Conservation (phyloP, 2,113 vertebrate species). For the Malurus alboscapulatus region DNA sequence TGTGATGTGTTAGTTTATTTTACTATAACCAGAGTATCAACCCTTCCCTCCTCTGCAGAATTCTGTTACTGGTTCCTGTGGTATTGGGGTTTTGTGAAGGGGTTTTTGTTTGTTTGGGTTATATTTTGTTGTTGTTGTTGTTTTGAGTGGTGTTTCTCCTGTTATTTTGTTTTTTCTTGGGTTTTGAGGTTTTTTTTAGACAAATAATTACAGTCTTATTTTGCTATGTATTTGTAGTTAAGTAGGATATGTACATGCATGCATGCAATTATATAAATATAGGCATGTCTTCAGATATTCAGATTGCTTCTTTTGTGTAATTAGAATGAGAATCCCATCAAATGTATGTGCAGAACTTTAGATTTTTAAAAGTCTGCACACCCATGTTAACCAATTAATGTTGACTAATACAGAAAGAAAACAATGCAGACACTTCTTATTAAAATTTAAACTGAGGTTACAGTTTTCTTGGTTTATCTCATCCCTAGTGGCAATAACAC, state of each 20-base stretch:
- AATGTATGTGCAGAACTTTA: not conserved
- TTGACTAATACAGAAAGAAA: not conserved
- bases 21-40: not conserved
- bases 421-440: not conserved
- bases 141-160: not conserved
- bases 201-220: not conserved
- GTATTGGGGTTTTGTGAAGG: not conserved
- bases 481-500: not conserved
- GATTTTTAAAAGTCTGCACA: not conserved
- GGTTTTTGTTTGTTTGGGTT: not conserved
- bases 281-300: not conserved
- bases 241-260: not conserved
- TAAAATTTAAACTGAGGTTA: conserved; percentile 11
- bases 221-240: not conserved
- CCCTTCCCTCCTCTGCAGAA: not conserved
- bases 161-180: not conserved
- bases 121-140: not conserved
- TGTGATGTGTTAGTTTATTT: not conserved
- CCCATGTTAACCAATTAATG: not conserved
- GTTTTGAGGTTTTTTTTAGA: not conserved
- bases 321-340: not conserved
- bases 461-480: not conserved
- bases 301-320: not conserved
- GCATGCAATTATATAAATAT: not conserved
- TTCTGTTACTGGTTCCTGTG: not conserved